Conservation (phyloP, 2,797 vertebrate species). For the Coluber constrictor region DNA sequence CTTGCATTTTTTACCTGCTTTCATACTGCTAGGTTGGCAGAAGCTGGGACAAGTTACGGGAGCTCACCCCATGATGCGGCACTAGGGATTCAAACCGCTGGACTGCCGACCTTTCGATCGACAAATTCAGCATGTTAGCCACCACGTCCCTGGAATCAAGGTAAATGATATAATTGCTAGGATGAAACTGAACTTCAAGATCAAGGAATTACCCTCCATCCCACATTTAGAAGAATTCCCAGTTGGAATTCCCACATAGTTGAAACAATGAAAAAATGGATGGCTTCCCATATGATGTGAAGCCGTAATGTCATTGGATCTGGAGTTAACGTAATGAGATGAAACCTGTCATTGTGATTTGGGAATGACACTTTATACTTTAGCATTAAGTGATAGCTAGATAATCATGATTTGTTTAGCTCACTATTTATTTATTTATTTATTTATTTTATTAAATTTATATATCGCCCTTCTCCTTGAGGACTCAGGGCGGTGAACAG, state of each 20-base stretch:
- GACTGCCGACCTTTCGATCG: too few relatives aligned
- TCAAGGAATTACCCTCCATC: too few relatives aligned
- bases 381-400: not conserved
- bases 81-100: too few relatives aligned
- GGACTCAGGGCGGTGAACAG: too few relatives aligned
- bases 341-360: not conserved
- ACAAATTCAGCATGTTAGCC: too few relatives aligned
- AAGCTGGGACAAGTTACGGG: too few relatives aligned
- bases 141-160: too few relatives aligned
- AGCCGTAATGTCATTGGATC: not conserved
- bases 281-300: not conserved
- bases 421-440: not conserved
- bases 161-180: conserved; percentile 27
- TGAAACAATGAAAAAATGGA: not conserved
- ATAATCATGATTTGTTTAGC: not conserved
- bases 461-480: too few relatives aligned
- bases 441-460: too few relatives aligned
- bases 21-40: too few relatives aligned
- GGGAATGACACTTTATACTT: not conserved
- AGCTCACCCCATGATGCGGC: too few relatives aligned
- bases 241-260: not conserved
- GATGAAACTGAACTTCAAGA: not conserved
- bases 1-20: too few relatives aligned
- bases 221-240: not conserved
- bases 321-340: not conserved